These are phyloP conservation scores for Serripes groenlandicus DNA, from an alignment of 2,888 invertebrate genomes.

Conservation along the genomic window DNA sequence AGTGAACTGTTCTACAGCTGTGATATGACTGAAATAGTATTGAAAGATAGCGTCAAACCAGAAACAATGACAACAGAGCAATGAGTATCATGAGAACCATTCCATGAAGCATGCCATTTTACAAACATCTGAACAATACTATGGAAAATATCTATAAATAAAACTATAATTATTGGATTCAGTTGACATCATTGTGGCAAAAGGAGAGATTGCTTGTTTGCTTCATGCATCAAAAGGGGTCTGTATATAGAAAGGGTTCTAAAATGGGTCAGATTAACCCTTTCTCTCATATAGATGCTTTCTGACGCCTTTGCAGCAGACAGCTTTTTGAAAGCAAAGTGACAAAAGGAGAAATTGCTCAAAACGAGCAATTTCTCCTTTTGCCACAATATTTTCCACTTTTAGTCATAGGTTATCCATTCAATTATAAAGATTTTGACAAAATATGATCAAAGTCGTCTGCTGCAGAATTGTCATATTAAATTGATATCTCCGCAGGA, in stretches of 20 bases:
- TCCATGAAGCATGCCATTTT: neutral
- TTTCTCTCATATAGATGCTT: too few species aligned
- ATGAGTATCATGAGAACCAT: neutral
- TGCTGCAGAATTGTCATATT: neutral
- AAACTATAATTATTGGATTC: too few species aligned
- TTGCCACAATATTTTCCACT: neutral
- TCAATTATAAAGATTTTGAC: neutral
- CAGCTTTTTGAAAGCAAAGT: neutral
- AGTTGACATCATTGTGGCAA: neutral
- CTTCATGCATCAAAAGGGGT: too few species aligned
- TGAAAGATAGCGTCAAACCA: too few species aligned
- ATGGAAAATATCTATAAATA: too few species aligned
- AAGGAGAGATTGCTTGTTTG: conserved; percentile 2
- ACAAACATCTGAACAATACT: neutral
- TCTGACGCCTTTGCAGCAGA: neutral
- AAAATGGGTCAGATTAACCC: neutral
- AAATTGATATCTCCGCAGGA: neutral
- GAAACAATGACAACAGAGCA: too few species aligned
- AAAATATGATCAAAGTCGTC: too few species aligned
- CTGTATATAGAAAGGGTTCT: too few species aligned
- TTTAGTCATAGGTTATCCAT: neutral
- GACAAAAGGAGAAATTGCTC: neutral
- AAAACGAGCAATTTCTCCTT: neutral
- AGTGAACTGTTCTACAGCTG: too few species aligned
- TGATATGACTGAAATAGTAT: too few species aligned